Percentiles rank a stretch among this genome's conserved stretches.
phyloP scores from a whole-genome alignment of 1,140 invertebrate species.

The Tetraneura akinire region DNA sequence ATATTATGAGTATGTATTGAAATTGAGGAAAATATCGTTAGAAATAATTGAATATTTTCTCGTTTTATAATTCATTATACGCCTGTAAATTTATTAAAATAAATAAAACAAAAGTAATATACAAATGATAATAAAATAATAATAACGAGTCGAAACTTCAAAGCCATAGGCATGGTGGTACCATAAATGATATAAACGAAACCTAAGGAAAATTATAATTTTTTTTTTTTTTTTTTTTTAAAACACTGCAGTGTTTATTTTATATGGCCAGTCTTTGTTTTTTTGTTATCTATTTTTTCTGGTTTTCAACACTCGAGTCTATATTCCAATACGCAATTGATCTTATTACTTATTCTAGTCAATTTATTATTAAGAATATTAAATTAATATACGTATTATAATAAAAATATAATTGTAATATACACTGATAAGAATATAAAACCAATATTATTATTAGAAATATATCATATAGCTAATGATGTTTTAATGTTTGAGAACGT shows the following conservation, averaged over 20 bases:
- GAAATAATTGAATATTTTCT: not conserved
- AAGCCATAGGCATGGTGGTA: not conserved
- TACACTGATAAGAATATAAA: no score
- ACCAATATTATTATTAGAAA: no score
- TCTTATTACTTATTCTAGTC: slow-evolving; percentile 40
- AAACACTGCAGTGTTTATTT: no score
- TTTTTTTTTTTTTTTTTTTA: no score
- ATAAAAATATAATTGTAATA: not conserved
- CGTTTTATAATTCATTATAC: not conserved
- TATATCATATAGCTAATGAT: not conserved
- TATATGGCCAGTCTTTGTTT: not conserved
- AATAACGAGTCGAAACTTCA: not conserved
- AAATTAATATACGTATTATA: not conserved
- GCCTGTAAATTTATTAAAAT: no score
- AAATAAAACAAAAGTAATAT: no score
- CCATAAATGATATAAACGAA: not conserved
- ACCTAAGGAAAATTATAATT: not conserved
- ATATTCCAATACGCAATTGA: slow-evolving; percentile 39
- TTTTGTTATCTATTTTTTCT: not conserved
- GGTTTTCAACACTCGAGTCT: no score
- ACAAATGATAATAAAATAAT: not conserved
- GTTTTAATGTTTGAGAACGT: slow-evolving; percentile 2
- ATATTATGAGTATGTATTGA: no score
- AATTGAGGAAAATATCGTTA: not conserved
- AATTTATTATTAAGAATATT: slow-evolving; percentile 33